Percentiles rank a stretch among this genome's conserved stretches.
Evolutionary conservation across 2,113 vertebrate species (phyloP).

Genomic region (Rattus norvegicus): GRCr8 NC_086019.1:157806001-157806500

Average conservation of each 20-base stretch:
- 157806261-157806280: neutral
- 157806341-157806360: neutral
- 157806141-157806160: neutral
- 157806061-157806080: neutral
- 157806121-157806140: neutral
- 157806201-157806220: neutral
- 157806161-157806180: neutral
- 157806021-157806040: neutral
- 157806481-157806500: neutral
- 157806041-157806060: neutral
- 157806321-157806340: neutral
- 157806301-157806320: neutral
- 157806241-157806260: neutral
- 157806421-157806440: neutral
- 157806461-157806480: neutral
- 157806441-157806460: neutral
- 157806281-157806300: neutral
- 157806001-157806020: neutral
- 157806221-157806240: neutral
- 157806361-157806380: neutral
- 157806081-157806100: neutral
- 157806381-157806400: fast-evolving
- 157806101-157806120: neutral
- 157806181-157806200: neutral
- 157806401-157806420: neutral